A percentile compares a stretch with the other conserved stretches of the same genome.
phyloP scores from a whole-genome alignment of 2,113 vertebrate species.

The Chloroceryle aenea region DNA sequence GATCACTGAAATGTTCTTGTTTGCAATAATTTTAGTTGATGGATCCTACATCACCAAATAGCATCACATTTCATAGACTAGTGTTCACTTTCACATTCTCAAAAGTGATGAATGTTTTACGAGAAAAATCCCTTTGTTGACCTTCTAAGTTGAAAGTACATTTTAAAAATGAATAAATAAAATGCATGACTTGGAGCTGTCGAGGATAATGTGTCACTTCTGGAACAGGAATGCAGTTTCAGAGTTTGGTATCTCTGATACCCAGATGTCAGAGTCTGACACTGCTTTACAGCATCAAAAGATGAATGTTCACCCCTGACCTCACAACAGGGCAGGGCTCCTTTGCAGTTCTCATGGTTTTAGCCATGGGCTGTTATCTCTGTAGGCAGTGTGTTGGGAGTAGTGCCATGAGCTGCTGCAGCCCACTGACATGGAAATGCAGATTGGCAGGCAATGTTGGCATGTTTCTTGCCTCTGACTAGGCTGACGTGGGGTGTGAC shows the following conservation, averaged over 20 bases:
- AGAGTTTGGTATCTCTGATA: too few relatives aligned
- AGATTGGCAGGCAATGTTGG: neutral
- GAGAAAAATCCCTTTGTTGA: neutral
- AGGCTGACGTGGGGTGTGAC: fast-evolving
- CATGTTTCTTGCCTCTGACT: neutral
- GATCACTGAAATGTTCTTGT: neutral
- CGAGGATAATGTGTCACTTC: neutral
- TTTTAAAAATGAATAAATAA: neutral
- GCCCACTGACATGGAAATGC: neutral
- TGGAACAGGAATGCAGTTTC: neutral
- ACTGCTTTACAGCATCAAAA: neutral
- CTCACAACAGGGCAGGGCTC: neutral
- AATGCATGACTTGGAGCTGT: too few relatives aligned
- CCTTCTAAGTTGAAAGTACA: neutral
- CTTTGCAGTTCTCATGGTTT: neutral
- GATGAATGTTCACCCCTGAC: fast-evolving
- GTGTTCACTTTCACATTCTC: neutral
- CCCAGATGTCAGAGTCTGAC: too few relatives aligned
- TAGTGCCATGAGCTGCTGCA: neutral
- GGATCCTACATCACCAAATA: neutral
- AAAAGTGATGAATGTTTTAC: neutral
- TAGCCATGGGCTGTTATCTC: neutral
- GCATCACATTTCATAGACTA: neutral
- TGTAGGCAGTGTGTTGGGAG: neutral
- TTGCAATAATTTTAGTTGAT: neutral